Conservation (phyloP, 1,140 invertebrate genomes). For the Mizuhopecten yessoensis region DNA sequence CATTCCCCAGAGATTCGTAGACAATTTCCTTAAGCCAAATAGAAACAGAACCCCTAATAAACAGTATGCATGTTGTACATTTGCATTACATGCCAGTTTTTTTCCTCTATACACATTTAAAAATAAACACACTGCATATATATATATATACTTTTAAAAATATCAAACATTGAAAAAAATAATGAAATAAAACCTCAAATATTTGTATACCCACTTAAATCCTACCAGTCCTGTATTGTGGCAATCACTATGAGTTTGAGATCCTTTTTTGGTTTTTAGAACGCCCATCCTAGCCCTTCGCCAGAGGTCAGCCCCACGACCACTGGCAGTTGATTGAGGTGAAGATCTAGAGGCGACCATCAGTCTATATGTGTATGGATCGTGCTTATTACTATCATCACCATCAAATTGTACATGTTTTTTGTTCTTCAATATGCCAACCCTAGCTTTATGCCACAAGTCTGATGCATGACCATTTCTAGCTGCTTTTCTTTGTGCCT, state of each 20-base stretch:
- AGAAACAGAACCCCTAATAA: too few species aligned
- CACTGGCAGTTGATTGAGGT: not conserved
- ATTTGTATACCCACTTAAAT: too few species aligned
- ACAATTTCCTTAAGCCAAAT: too few species aligned
- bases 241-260: not conserved
- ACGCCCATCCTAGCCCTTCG: not conserved
- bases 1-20: too few species aligned
- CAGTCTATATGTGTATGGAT: not conserved
- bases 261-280: not conserved
- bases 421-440: conserved; percentile 7
- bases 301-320: conserved; percentile 6
- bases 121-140: too few species aligned
- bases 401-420: not conserved
- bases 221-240: too few species aligned
- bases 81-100: too few species aligned
- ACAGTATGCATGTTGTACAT: too few species aligned
- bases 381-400: not conserved
- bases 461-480: not conserved
- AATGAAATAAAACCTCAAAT: too few species aligned
- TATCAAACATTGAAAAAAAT: too few species aligned
- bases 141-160: too few species aligned
- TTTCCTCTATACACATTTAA: too few species aligned
- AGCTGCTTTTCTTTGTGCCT: not conserved
- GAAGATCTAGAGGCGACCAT: not conserved
- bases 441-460: not conserved